Conservation (phyloP, 2,888 invertebrate species). For the Acronicta aceris region DNA sequence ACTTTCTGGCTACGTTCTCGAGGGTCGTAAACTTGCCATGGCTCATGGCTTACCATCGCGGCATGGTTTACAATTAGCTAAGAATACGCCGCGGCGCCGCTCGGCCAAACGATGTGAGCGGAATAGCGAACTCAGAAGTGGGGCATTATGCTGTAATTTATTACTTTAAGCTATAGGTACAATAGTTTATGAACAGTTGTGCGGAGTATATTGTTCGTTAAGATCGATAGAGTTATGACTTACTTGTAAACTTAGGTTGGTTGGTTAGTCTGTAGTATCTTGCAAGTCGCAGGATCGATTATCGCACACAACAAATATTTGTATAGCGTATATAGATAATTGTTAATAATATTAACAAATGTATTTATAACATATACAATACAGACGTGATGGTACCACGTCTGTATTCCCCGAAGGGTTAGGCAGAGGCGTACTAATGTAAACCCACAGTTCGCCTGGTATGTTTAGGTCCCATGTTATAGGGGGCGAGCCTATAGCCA, state of each 20-base stretch:
- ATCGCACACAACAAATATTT: neutral
- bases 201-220: neutral
- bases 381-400: too few relatives aligned
- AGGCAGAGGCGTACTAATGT: too few relatives aligned
- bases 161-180: conserved; percentile 5
- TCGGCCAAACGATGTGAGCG: conserved; percentile 44
- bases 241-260: neutral
- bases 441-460: too few relatives aligned
- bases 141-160: conserved; percentile 50
- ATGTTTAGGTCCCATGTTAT: too few relatives aligned
- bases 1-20: neutral
- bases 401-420: too few relatives aligned
- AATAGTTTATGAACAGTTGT: conserved; percentile 4
- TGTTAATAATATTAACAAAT: too few relatives aligned
- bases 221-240: neutral
- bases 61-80: conserved; percentile 68
- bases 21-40: conserved; percentile 29
- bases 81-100: conserved; percentile 54
- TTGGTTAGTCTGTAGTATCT: neutral
- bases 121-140: conserved; percentile 49
- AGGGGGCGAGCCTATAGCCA: too few relatives aligned
- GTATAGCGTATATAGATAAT: too few relatives aligned
- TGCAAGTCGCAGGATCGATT: neutral
- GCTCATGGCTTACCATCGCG: conserved; percentile 33
- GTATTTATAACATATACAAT: too few relatives aligned